A percentile compares a stretch with the other conserved stretches of the same genome.
These are phyloP conservation scores for Calosoma granatense DNA, from an alignment of 1,140 invertebrate species.

Conservation along the genomic window DNA sequence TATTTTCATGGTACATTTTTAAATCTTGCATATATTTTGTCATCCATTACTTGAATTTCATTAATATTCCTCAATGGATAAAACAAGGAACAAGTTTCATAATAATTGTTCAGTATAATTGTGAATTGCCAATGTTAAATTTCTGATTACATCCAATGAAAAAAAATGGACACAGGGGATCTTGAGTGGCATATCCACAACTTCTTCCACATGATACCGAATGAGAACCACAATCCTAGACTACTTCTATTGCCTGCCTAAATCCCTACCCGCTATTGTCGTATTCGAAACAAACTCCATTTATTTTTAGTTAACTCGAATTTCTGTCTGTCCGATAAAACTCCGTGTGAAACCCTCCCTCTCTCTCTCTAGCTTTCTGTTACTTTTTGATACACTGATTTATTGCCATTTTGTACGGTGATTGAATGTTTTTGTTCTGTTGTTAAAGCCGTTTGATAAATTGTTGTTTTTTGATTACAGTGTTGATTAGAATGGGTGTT, in stretches of 20 bases:
- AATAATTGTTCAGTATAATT: neutral
- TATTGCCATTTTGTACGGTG: neutral
- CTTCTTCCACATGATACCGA: too few relatives aligned
- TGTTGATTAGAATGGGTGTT: too few relatives aligned
- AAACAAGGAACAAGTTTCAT: neutral
- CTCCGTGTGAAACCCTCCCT: neutral
- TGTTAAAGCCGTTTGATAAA: neutral
- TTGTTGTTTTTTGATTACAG: neutral
- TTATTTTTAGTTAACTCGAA: constrained; percentile 6
- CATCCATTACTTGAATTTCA: neutral
- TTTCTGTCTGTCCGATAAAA: neutral
- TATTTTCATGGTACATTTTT: neutral
- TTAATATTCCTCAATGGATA: neutral
- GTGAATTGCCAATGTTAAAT: neutral
- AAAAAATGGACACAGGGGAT: too few relatives aligned
- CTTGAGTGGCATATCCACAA: too few relatives aligned
- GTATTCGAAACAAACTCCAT: neutral
- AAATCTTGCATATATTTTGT: neutral
- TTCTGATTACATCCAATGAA: neutral
- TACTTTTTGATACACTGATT: neutral
- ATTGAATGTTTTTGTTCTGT: neutral
- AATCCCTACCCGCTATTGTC: neutral
- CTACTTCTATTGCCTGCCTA: neutral
- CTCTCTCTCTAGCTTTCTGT: too few relatives aligned
- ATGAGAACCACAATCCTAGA: too few relatives aligned